A percentile compares a stretch with the other conserved stretches of the same genome.
phyloP scores from a whole-genome alignment of 2,113 vertebrate genomes.

The Perca flavescens region DNA sequence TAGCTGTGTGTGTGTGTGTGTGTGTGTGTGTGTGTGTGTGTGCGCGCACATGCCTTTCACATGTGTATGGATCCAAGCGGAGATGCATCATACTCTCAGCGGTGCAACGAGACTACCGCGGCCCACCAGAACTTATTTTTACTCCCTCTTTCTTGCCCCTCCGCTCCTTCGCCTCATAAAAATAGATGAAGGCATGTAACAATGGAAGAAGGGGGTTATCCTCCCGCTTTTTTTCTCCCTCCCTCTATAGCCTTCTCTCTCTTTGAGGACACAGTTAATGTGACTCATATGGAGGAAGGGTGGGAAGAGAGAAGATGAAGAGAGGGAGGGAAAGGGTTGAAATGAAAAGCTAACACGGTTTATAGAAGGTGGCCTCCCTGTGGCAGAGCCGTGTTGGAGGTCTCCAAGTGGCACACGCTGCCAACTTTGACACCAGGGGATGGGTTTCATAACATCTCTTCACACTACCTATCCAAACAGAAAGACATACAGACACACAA shows the following conservation, averaged over 20 bases:
- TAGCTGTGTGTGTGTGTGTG: not conserved
- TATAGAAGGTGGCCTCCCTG: not conserved
- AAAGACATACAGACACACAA: conserved; percentile 6
- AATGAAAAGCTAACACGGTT: conserved; percentile 61
- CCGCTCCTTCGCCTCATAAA: conserved; percentile 65
- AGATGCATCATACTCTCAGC: conserved; percentile 54
- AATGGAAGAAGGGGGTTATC: conserved; percentile 73
- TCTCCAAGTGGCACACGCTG: not conserved
- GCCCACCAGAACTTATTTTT: conserved; percentile 65
- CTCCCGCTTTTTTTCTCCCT: conserved; percentile 28
- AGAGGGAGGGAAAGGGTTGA: conserved; percentile 6
- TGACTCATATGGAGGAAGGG: conserved; percentile 55
- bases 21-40: conserved; percentile 17
- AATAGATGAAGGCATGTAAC: conserved; percentile 80
- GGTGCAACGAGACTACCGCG: conserved; percentile 40
- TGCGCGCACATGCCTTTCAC: not conserved
- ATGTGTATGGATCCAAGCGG: conserved; percentile 9
- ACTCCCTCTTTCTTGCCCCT: conserved; percentile 22
- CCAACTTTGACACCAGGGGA: conserved; percentile 56
- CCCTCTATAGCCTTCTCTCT: conserved; percentile 30
- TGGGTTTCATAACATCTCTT: conserved; percentile 33
- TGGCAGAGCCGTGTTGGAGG: conserved; percentile 20
- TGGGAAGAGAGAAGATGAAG: not conserved
- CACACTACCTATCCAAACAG: not conserved
- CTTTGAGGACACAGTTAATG: conserved; percentile 72